Evolutionary conservation across 2,797 vertebrate genomes (phyloP), one percentile per base, ranked within the genome.

Genomic region (Periophthalmus magnuspinnatus): DNA sequence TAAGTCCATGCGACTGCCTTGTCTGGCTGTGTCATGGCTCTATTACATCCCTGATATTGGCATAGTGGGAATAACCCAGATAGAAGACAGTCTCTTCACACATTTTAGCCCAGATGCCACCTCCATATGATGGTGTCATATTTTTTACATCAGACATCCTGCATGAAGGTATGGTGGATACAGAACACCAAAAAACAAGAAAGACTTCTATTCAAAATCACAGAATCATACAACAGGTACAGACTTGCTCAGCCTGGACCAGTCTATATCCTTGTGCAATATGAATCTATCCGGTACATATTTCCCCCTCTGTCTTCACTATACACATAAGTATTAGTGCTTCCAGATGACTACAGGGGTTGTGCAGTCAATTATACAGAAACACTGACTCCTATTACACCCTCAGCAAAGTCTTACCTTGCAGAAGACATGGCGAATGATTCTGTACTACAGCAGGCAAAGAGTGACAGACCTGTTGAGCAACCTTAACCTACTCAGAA

Each of bases 331-430:
- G 41, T 72, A 50, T 72, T 16, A 69, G 16, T 72, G 70, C 65
- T 73, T 55, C 3, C 52, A 69, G 60, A 57, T 80, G 65, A 88
- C 81, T 69, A 76, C 69, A 63, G 41, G 55, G 59, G 50, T 55
- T 75, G 48, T 82, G 70, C 45, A 77, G 64, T 58, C 65, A 82
- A 67, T 81, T 77, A 65, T 74, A 59, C 22, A 72, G 17, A 71
- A 28, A 5, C 52, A 55, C 52, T 67, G 60, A 9, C 69, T 66
- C 16, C 56, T 0, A 65, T 63, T 7, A 28, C 41, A 67, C 54
- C 2, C 24, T 55, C 71, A 75, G n/a, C 22, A 17, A 28, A 59
- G 13, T 71, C 91, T 89, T 93, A 94, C 93, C 93, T 91, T 80
- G 78, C 76, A 81, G 83, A 68, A 76, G 90, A 79, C 93, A 94